These are phyloP conservation scores for Eledona agricola DNA, from an alignment of 2,888 invertebrate genomes.

Conservation along the genomic window DNA sequence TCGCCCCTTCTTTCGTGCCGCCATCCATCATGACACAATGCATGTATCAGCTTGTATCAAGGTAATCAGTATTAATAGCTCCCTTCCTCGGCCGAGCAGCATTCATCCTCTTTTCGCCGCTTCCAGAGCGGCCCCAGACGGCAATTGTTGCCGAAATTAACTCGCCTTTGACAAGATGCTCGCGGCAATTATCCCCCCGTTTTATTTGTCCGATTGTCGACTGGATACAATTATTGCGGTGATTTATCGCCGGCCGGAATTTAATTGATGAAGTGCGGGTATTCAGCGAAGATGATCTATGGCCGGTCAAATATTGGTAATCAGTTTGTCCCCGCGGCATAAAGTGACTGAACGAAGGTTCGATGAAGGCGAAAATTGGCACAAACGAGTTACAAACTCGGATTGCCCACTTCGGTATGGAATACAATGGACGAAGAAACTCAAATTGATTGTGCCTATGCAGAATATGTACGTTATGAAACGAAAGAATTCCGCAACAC, in stretches of 20 bases:
- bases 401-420: too few species aligned
- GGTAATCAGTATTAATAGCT: constrained; percentile 55
- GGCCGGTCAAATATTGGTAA: constrained; percentile 21
- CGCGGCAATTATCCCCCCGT: constrained; percentile 26
- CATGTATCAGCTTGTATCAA: constrained; percentile 47
- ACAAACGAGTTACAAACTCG: too few species aligned
- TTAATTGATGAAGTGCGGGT: constrained; percentile 33
- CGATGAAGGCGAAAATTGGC: too few species aligned
- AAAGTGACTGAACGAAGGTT: constrained; percentile 10
- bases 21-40: constrained; percentile 44
- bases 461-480: too few species aligned
- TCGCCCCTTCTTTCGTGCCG: constrained; percentile 19
- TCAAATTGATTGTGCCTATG: too few species aligned
- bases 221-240: constrained; percentile 24
- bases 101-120: constrained; percentile 43
- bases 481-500: too few species aligned
- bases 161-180: constrained; percentile 32
- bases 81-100: constrained; percentile 48
- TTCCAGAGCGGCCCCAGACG: constrained; percentile 33
- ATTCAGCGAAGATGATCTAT: constrained; percentile 31
- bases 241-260: constrained; percentile 32
- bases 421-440: too few species aligned
- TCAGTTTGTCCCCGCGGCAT: constrained; percentile 11
- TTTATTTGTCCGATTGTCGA: constrained; percentile 36
- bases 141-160: constrained; percentile 34